Conservation (phyloP, 2,888 invertebrate genomes). For the Nesidiocoris tenuis region DNA sequence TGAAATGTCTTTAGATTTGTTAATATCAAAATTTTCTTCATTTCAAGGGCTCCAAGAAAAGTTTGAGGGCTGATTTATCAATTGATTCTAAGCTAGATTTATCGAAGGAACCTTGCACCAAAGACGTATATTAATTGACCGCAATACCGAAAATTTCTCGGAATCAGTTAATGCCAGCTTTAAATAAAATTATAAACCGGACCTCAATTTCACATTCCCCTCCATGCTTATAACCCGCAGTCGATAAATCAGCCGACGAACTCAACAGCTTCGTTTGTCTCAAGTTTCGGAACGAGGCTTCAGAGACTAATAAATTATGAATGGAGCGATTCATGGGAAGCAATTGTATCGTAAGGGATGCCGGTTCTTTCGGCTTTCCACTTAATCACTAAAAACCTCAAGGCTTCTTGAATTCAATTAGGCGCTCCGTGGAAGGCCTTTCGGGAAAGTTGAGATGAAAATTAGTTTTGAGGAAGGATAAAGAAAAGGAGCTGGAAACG, state of each 20-base stretch:
- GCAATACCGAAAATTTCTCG: no score
- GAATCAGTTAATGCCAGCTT: no score
- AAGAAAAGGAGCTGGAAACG: background rate
- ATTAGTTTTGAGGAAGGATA: background rate
- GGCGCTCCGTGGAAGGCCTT: background rate
- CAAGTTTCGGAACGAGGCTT: background rate
- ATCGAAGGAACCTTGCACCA: no score
- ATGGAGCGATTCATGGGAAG: slow-evolving; percentile 1
- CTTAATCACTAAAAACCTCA: slow-evolving; percentile 31
- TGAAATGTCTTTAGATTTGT: no score
- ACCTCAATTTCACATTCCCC: no score
- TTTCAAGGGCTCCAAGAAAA: no score
- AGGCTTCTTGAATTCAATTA: slow-evolving; percentile 32
- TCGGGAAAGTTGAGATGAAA: background rate
- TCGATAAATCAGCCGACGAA: background rate
- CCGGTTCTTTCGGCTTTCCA: slow-evolving; percentile 20
- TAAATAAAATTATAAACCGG: no score
- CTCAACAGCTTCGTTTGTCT: background rate
- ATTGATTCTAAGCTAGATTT: no score
- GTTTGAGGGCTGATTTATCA: no score
- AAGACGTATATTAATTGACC: no score
- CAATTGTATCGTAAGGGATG: slow-evolving; percentile 27
- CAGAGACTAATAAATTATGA: background rate
- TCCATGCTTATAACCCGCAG: no score
- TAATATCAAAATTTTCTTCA: no score